phyloP scores from a whole-genome alignment of 2,888 invertebrate species.

The Himalopsyche japonica region DNA sequence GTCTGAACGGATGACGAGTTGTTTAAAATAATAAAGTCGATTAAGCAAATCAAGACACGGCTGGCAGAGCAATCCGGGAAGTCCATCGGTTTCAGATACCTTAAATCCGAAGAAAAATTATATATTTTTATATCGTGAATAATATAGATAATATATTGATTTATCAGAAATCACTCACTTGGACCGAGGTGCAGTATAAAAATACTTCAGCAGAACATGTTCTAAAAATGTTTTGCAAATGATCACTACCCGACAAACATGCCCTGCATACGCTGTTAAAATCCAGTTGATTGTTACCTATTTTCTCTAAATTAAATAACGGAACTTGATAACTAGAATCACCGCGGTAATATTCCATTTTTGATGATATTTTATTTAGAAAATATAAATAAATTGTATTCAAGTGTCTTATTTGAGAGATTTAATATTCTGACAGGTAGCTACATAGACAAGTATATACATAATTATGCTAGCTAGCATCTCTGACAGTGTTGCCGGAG shows the following conservation, averaged over 20 bases:
- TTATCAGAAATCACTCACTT: conserved; percentile 45
- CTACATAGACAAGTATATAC: no score
- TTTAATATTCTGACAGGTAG: not conserved
- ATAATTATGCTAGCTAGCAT: no score
- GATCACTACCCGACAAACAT: conserved; percentile 52
- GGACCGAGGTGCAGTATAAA: conserved; percentile 56
- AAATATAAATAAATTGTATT: not conserved
- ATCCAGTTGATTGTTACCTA: conserved; percentile 11
- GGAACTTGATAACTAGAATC: conserved; percentile 11
- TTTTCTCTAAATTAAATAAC: conserved; percentile 21
- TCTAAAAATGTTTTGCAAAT: conserved; percentile 53
- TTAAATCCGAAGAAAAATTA: conserved; percentile 39
- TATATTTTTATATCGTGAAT: not conserved
- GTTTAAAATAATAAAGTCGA: conserved; percentile 55
- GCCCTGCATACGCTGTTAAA: conserved; percentile 49
- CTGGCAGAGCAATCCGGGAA: conserved; percentile 55
- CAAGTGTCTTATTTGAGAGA: not conserved
- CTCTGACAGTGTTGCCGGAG: not conserved
- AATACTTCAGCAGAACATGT: conserved; percentile 54
- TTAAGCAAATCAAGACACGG: conserved; percentile 53
- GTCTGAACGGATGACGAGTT: conserved; percentile 53
- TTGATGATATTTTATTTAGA: not conserved
- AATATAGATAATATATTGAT: not conserved
- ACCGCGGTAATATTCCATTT: conserved; percentile 27
- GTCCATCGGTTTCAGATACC: conserved; percentile 51